Evolutionary conservation across 2,113 vertebrate genomes (phyloP), one percentile per base, ranked within the genome.

Genomic region (Triplophysa siluroides): DNA sequence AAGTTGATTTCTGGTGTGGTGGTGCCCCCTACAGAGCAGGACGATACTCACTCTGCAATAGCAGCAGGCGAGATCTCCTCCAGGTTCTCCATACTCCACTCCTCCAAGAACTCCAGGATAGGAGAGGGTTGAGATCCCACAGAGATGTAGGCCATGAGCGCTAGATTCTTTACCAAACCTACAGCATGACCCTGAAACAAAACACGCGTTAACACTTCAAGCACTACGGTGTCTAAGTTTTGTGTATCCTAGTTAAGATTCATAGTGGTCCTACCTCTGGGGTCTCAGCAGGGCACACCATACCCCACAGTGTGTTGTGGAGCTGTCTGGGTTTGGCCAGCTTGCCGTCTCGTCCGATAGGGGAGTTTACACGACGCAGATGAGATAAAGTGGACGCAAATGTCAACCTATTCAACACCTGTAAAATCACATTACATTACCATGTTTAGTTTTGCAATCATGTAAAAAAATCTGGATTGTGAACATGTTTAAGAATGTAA

Each of bases 21-120:
- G 75, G 69, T 72, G 78, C 68, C 64, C 60, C 61, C 73, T 82
- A 61, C 50, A 38, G 1, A 76, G 11, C 26, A 58, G 24, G 52
- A 54, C 72, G 68, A 54, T 56, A 94, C 96, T 23, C 72, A 99
- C 98, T 99, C 98, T 26, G 98, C 98, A 77, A 99, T 99, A 70
- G 98, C 98, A 38, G 98, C 98, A 47, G 98, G 98, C 16, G 98
- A 99, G 86, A 99, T 99, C 91, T 99, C 98, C 92, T 99, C 98
- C 82, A 99, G 87, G 86, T 99, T 99, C 94, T 99, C 98, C 98
- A 99, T 99, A 84, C 98, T 99, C 98, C 98, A 99, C 87, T 99
- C 98, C 89, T 99, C 98, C 90, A 99, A 93, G 90, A 99, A 99
- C 91, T 99, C 98, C 89, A 99, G 86, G 91, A 99, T 99, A 63